Percentiles rank a stretch among this genome's conserved stretches.
Conservation (phyloP, 2,888 invertebrate genomes). For the Abrostola tripartita region DNA sequence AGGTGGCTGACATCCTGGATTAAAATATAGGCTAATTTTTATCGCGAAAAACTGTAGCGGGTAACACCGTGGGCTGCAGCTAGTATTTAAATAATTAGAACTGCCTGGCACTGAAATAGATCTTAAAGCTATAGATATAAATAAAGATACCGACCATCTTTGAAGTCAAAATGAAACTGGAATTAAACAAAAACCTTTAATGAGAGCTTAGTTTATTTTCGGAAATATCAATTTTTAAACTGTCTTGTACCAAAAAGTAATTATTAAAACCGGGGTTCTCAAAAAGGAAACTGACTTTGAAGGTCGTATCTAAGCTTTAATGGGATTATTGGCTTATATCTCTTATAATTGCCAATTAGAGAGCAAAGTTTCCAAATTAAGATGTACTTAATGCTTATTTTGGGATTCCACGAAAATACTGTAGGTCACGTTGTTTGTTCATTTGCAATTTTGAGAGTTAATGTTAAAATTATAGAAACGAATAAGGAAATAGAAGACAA, state of each 20-base stretch:
- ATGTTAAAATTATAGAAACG: neutral
- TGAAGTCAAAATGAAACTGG: neutral
- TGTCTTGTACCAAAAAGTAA: neutral
- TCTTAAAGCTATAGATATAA: too few species aligned
- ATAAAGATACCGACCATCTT: too few species aligned
- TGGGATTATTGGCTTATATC: conserved; percentile 19
- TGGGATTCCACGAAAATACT: neutral
- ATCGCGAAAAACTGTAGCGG: too few species aligned
- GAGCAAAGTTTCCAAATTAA: conserved; percentile 22
- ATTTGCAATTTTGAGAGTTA: neutral
- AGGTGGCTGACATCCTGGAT: too few species aligned
- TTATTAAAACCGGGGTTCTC: conserved; percentile 9
- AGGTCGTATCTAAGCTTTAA: conserved; percentile 7
- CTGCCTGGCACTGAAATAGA: too few species aligned
- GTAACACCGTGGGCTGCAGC: too few species aligned
- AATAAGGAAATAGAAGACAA: neutral
- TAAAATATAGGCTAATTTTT: too few species aligned
- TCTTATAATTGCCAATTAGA: conserved; percentile 12
- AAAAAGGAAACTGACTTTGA: neutral
- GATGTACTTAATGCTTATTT: conserved; percentile 11
- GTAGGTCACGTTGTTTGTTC: neutral
- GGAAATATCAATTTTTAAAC: neutral
- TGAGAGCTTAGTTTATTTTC: neutral
- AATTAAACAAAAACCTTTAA: neutral
- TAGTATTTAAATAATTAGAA: too few species aligned